Evolutionary conservation across 2,888 invertebrate genomes (phyloP), one percentile per base, ranked within the genome.

Genomic region (Catocala sponsa): DNA sequence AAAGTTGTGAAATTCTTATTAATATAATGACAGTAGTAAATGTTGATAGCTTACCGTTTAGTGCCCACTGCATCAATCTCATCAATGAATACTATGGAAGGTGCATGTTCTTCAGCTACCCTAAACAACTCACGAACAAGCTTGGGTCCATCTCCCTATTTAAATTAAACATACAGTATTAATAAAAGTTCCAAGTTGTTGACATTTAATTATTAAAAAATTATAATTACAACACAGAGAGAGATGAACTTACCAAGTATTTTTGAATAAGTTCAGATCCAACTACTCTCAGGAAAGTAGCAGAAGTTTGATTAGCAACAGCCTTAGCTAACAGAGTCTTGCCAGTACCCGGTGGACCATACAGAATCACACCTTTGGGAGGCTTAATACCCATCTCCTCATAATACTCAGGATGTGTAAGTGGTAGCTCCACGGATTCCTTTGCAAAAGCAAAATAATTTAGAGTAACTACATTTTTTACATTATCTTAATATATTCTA

Each of bases 311-410:
- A 94, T 99, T 99, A 49, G 99, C 99, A 0, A 99, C 99, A 25
- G 99, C 99, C 92, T 99, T 99, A 7, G 99, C 99, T 59, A 99
- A 94, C 46, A 99, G 94, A 0, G 99, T 99, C 93, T 99, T 99
- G 54, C 99, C 99, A 13, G 99, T 99, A 49, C 99, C 99, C 0
- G 99, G 99, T 13, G 98, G 97, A 0, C 99, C 99, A 91, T 99
- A 99, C 43, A 99, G 95, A 83, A 99, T 99, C 0, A 99, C 99
- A 75, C 99, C 99, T 88, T 99, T 99, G 0, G 99, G 99, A 11
- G 99, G 99, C 86, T 99, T 99, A 79, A 99, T 99, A 61, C 99
- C 99, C 99, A 99, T 99, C 94, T 99, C 99, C 91, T 99, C 99
- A 88, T 99, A 99, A 91, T 99, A 99, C 90, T 99, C 99, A 0